Percentiles rank a stretch among this genome's conserved stretches.
Evolutionary conservation across 1,140 invertebrate genomes (phyloP).

Genomic region (Nixonia krombeini): DNA sequence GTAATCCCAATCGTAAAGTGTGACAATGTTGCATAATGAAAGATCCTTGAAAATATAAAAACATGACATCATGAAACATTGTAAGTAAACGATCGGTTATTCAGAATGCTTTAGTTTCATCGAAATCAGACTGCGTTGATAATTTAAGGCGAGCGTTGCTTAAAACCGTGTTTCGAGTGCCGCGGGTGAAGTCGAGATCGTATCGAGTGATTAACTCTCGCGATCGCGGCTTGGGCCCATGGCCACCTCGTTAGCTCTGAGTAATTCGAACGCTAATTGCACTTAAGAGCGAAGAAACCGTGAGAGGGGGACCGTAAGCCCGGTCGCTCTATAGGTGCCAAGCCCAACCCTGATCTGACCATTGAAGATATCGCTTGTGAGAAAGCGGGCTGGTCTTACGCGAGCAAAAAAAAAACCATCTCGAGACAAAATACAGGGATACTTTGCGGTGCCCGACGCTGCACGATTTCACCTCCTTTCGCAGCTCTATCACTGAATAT

Average conservation of each 20-base stretch:
- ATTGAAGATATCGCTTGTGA: conserved; percentile 47
- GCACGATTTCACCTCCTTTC: conserved; percentile 1
- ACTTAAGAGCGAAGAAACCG: conserved; percentile 53
- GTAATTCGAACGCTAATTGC: conserved; percentile 69
- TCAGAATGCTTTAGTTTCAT: too few species aligned
- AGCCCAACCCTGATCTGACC: conserved; percentile 33
- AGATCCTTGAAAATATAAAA: too few species aligned
- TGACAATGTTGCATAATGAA: too few species aligned
- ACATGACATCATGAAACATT: too few species aligned
- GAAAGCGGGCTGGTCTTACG: conserved; percentile 40
- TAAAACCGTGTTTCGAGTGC: conserved; percentile 2
- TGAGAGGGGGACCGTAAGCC: conserved; percentile 2
- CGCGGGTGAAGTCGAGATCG: conserved; percentile 50
- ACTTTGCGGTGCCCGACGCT: neutral
- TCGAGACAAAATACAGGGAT: neutral
- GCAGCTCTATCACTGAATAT: neutral
- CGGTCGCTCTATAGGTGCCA: conserved; percentile 39
- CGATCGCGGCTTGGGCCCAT: conserved; percentile 50
- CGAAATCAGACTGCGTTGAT: neutral
- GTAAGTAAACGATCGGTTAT: too few species aligned
- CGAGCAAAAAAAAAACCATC: conserved; percentile 9
- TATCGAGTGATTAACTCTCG: conserved; percentile 65
- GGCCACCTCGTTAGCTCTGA: conserved; percentile 64
- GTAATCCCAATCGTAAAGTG: too few species aligned
- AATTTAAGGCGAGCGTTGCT: neutral